phyloP scores from a whole-genome alignment of 2,888 invertebrate genomes.

The Thalpophila matura region DNA sequence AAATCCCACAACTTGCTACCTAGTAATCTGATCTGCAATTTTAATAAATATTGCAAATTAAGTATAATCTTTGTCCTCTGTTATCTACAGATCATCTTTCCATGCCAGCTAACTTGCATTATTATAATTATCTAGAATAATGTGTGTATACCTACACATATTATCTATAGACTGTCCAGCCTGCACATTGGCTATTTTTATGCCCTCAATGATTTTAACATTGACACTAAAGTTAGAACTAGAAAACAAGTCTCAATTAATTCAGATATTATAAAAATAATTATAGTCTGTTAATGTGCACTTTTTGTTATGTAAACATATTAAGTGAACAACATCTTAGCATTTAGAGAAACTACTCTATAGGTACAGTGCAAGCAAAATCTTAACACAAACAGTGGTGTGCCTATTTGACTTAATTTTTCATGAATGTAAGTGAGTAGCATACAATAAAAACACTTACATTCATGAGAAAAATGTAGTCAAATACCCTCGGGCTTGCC shows the following conservation, averaged over 20 bases:
- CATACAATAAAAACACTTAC: no score
- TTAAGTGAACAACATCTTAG: no score
- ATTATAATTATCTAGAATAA: background rate
- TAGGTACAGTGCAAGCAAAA: no score
- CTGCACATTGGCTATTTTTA: conserved; percentile 28
- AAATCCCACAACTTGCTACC: background rate
- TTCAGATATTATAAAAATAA: background rate
- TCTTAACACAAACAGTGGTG: no score
- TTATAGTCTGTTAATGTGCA: background rate
- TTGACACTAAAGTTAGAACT: conserved; percentile 24
- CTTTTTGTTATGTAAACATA: background rate
- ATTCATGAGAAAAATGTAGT: no score
- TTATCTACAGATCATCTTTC: conserved; percentile 10
- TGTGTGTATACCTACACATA: background rate
- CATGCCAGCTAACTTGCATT: background rate
- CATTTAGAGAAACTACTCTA: no score
- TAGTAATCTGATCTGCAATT: background rate
- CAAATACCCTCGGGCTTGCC: no score
- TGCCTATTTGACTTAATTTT: no score
- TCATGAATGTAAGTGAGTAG: no score
- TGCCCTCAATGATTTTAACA: conserved; percentile 27
- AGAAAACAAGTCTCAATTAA: conserved; percentile 4
- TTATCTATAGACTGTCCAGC: background rate
- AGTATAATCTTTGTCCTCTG: background rate
- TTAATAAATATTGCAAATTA: background rate